Evolutionary conservation across 1,140 invertebrate species (phyloP).

Genomic region (Magallana angulata): DNA sequence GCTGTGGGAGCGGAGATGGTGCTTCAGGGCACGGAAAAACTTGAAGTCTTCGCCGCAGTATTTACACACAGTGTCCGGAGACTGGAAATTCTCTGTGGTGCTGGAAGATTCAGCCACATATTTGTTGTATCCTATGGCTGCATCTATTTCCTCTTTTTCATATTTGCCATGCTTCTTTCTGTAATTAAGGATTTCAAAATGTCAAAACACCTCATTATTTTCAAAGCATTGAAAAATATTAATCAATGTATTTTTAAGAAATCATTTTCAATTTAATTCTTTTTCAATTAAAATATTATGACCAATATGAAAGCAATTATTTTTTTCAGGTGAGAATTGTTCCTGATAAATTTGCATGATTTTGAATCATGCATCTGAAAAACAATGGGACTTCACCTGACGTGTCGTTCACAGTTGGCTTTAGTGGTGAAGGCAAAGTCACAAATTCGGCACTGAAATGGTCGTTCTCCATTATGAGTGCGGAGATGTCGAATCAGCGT

Average conservation of each 20-base stretch:
- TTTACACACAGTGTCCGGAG: slow-evolving; percentile 79
- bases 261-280: no score
- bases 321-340: no score
- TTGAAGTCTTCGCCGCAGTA: slow-evolving; percentile 80
- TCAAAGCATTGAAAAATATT: not conserved
- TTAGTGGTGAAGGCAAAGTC: slow-evolving; percentile 98
- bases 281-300: no score
- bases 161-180: slow-evolving; percentile 90
- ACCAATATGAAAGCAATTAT: no score
- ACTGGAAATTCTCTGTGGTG: slow-evolving; percentile 64
- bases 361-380: not conserved
- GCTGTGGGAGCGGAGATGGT: slow-evolving; percentile 78
- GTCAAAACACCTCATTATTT: not conserved
- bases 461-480: slow-evolving; percentile 93
- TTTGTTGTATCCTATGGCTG: slow-evolving; percentile 89
- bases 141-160: slow-evolving; percentile 91
- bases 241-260: no score
- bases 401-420: slow-evolving; percentile 89
- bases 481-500: slow-evolving; percentile 85
- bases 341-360: no score
- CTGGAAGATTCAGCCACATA: slow-evolving; percentile 87
- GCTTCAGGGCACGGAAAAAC: slow-evolving; percentile 78
- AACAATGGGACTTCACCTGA: slow-evolving; percentile 70
- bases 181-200: slow-evolving; percentile 39
- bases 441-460: slow-evolving; percentile 95